Base-by-base conservation (phyloP, 2,888 invertebrate genomes). In the Aelia acuminata region DNA sequence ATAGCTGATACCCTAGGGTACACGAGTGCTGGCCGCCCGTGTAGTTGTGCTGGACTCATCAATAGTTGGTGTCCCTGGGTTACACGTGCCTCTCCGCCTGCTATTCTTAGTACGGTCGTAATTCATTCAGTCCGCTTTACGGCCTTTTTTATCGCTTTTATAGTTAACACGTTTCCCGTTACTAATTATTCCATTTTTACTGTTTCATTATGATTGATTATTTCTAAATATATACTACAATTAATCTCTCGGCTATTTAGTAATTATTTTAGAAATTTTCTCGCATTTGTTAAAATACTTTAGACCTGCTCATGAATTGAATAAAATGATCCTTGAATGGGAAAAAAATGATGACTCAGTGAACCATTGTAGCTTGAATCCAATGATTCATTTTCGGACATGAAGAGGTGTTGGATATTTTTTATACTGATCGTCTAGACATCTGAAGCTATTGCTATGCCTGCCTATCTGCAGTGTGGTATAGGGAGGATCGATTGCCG, bases 91-190 rank as follows among this genome's bases (percentile, higher is more conserved):
- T 15, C 63, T 15, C 5, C 3, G 35, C 5, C 13, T 70, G 15
- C 63, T 70, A 70, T 70, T 70, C 63, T 70, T 70, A 70, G 63
- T 18, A 4, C 5, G 7, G 31, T 70, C 31, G 63, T 70, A 70
- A 70, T 70, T 70, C 63, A 70, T 70, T 70, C 35, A 70, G 63
- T 20, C 35, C 15, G 13, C 18, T 70, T 70, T 70, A 70, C 63
- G 63, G 31, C 35, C 18, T 70, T 70, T n/a, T 70, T 70, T 70
- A 70, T 70, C 63, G 63, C 63, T 70, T 70, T 70, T 70, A 70
- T 70, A 35, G 63, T 31, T 70, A 35, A 70, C 63, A 70, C 63
- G 63, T 70, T 70, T 35, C 35, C 35, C 31, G 31, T 70, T 18
- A 70, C 18, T 70, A 70, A 70, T 70, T 70, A 70, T 70, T 35